Evolutionary conservation across 1,140 invertebrate species (phyloP).

Genomic region (Scaptomyza pallida): DNA sequence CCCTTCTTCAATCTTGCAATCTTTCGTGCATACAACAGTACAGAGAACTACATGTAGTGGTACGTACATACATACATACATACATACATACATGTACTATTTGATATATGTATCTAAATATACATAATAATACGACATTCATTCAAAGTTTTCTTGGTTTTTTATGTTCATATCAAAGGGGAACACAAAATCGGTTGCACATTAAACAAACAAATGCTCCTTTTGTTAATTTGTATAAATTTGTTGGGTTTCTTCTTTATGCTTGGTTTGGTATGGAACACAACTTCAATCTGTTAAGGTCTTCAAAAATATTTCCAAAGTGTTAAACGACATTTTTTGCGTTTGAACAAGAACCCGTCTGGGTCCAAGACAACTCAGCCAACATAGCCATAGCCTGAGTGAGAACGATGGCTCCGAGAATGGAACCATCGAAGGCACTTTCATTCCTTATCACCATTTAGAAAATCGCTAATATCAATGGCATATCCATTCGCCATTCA

Average conservation of each 20-base stretch:
- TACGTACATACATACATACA: constrained; percentile 9
- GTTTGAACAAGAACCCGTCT: background rate
- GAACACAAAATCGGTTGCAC: constrained; percentile 11
- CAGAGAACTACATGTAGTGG: background rate
- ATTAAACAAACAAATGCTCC: background rate
- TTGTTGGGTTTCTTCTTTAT: background rate
- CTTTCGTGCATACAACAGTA: constrained; percentile 1
- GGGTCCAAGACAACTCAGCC: constrained; percentile 23
- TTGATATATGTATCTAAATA: constrained; percentile 9
- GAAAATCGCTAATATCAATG: constrained; percentile 42
- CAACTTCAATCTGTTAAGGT: constrained; percentile 4
- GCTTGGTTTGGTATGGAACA: background rate
- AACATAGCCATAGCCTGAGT: constrained; percentile 34
- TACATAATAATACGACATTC: background rate
- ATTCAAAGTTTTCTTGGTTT: background rate
- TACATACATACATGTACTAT: constrained; percentile 13
- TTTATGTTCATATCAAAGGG: background rate
- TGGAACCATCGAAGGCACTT: constrained; percentile 53
- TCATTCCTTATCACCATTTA: constrained; percentile 43
- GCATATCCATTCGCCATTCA: constrained; percentile 6
- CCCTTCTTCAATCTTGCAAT: background rate
- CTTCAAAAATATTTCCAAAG: background rate
- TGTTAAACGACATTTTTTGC: constrained; percentile 3
- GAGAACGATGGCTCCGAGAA: constrained; percentile 41
- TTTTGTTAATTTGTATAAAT: constrained; percentile 4